Evolutionary conservation across 2,888 invertebrate genomes (phyloP).

Genomic region (Ophion ellenae): DNA sequence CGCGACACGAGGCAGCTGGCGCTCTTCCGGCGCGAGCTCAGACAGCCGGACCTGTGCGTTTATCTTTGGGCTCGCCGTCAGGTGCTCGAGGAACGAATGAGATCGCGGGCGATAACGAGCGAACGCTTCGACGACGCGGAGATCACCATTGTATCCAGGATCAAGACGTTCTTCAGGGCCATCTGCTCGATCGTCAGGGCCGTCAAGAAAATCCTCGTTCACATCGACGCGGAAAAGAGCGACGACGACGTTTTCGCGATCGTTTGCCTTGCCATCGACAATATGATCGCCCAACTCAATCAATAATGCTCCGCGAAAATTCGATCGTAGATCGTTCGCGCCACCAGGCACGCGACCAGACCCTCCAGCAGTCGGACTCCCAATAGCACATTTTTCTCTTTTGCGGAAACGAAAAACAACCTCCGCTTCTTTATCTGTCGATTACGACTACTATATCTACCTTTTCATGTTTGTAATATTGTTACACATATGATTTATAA

Average conservation of each 20-base stretch:
- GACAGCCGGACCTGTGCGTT: conserved; percentile 70
- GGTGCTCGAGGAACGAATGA: conserved; percentile 67
- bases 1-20: conserved; percentile 70
- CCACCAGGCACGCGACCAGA: too few relatives aligned
- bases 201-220: conserved; percentile 57
- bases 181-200: conserved; percentile 54
- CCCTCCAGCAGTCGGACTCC: too few relatives aligned
- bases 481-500: too few relatives aligned
- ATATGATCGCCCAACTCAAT: conserved; percentile 34
- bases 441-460: too few relatives aligned
- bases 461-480: too few relatives aligned
- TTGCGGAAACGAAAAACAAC: too few relatives aligned
- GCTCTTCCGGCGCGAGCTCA: conserved; percentile 70
- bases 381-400: too few relatives aligned
- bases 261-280: conserved; percentile 62
- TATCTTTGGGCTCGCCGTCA: conserved; percentile 69
- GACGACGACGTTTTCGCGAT: conserved; percentile 62
- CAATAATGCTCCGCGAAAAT: background rate
- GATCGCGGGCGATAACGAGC: conserved; percentile 51
- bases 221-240: conserved; percentile 65
- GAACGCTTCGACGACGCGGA: conserved; percentile 69
- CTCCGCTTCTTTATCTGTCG: too few relatives aligned
- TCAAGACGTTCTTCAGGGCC: conserved; percentile 64
- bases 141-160: conserved; percentile 57
- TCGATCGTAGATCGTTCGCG: background rate